Base-by-base conservation (phyloP, 2,797 vertebrate species). In the Phyllotis vaccarum region DNA sequence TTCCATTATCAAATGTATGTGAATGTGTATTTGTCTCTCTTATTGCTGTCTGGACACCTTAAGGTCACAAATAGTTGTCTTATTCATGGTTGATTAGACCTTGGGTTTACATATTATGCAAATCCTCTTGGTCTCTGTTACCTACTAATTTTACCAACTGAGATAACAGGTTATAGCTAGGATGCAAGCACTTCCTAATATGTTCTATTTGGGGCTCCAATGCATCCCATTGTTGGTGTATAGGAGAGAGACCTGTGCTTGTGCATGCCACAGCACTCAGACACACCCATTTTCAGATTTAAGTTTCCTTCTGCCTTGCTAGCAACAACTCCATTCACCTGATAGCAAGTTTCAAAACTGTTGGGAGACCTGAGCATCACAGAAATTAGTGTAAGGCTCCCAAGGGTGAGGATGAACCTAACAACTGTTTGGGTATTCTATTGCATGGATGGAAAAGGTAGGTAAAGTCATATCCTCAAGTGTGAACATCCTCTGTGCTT, bases 401-500 rank as follows among this genome's bases (percentile, higher is more conserved):
- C 16, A 9, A 40, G 34, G 19, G 9, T 70, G 62, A 74, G 9
- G 54, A 56, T 54, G 66, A 52, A 21, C 79, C 43, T 82, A 70
- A 49, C 86, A 37, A 86, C 66, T 3, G 40, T n/a, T 62, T 90
- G n/a, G 37, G 56, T 80, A 62, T 34, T 72, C n/a, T 62, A 82
- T 34, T 2, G 31, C 56, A 81, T 75, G 49, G 56, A 86, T 87
- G 10, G 34, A 49, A 56, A 74, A 88, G 34, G 34, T 40, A 24
- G 68, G n/a, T 54, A 89, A 83, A 88, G 49, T 62, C n/a, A 78
- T 58, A 86, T 49, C 21, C 31, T 88, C 9, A 95, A 92, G 82
- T 86, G n/a, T 10, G 46, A 89, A 79, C 13, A 80, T 46, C 37
- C 3, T 95, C 34, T 88, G 86, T 79, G 16, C 14, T 85, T 68